Conservation (phyloP, 2,888 invertebrate genomes). For the Mesoligia furuncula region DNA sequence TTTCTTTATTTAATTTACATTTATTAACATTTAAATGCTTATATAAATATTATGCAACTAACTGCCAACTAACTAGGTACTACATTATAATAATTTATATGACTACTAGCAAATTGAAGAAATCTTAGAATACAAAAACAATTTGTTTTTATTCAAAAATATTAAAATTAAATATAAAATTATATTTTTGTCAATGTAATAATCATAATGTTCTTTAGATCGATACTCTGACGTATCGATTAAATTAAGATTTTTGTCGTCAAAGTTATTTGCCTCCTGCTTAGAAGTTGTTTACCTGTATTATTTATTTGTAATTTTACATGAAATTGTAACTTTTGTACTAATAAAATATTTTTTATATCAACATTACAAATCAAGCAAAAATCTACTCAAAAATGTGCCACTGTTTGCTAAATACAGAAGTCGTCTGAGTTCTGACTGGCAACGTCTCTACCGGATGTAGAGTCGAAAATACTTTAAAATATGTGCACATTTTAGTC, state of each 20-base stretch:
- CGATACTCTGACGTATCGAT: neutral
- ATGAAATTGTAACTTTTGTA: neutral
- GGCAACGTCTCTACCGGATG: conserved; percentile 85
- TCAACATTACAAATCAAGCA: conserved; percentile 47
- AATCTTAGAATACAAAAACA: neutral
- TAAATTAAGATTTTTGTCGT: too few species aligned
- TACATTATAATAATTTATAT: neutral
- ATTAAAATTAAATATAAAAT: neutral
- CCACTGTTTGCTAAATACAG: conserved; percentile 87
- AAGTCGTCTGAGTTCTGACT: conserved; percentile 85
- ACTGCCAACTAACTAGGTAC: too few species aligned
- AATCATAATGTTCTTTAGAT: neutral
- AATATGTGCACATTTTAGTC: conserved; percentile 41
- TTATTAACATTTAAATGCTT: neutral
- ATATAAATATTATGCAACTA: neutral
- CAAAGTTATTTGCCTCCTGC: neutral
- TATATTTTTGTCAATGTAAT: too few species aligned
- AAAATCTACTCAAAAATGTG: conserved; percentile 58
- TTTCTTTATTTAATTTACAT: too few species aligned
- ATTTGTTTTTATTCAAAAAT: neutral
- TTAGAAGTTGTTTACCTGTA: neutral
- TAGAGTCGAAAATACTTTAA: conserved; percentile 67
- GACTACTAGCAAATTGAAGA: neutral
- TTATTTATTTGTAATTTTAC: neutral
- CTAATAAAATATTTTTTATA: conserved; percentile 16